Evolutionary conservation across 53 echinoderm and acorn worm species (phyloP).

Genomic region (Temnopleurus reevesii): DNA sequence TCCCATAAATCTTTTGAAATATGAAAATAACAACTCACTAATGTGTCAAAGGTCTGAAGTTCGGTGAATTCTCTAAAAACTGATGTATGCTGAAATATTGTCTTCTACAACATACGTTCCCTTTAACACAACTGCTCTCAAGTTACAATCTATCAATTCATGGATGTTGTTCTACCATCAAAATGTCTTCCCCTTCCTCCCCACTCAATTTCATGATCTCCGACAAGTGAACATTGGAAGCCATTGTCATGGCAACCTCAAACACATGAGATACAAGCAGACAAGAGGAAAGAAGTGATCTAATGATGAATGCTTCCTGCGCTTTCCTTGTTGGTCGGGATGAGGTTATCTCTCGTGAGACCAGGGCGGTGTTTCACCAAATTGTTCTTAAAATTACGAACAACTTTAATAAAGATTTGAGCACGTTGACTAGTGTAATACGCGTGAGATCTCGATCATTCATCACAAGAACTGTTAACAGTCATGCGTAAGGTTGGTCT

Average conservation of each 20-base stretch:
- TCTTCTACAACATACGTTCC: background rate
- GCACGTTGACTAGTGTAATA: too few relatives aligned
- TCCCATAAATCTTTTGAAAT: too few relatives aligned
- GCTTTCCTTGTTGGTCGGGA: background rate
- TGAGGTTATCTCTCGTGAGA: background rate
- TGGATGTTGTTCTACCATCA: conserved; percentile 30
- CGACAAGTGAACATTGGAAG: background rate
- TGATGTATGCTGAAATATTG: too few relatives aligned
- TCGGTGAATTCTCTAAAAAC: too few relatives aligned
- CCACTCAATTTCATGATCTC: background rate
- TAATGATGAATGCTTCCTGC: conserved; percentile 17
- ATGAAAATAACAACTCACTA: too few relatives aligned
- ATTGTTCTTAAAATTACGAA: too few relatives aligned
- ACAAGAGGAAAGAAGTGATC: background rate
- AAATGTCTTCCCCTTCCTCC: conserved; percentile 27
- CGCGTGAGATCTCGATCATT: background rate
- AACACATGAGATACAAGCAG: background rate
- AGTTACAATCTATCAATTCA: conserved; percentile 2
- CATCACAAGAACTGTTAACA: too few relatives aligned
- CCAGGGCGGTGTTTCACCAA: too few relatives aligned
- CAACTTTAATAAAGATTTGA: too few relatives aligned
- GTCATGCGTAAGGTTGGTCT: too few relatives aligned
- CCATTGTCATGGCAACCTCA: background rate
- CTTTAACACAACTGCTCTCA: background rate
- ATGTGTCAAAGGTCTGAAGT: too few relatives aligned